A percentile compares a stretch with the other conserved stretches of the same genome.
phyloP scores from a whole-genome alignment of 2,113 vertebrate genomes.

The Heteronetta atricapilla region DNA sequence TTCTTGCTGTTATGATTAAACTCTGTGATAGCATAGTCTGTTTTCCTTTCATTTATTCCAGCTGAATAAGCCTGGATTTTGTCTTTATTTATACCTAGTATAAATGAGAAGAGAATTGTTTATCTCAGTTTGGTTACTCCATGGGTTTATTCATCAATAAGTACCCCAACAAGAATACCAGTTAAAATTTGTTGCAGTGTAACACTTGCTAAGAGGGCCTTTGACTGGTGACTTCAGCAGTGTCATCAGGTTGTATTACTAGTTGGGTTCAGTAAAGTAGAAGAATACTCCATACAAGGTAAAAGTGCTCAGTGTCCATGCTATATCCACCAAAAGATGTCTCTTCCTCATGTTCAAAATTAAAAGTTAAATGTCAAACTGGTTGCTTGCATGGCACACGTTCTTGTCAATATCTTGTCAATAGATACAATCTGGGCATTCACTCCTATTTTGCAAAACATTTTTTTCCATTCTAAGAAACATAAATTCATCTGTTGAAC shows the following conservation, averaged over 20 bases:
- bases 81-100: neutral
- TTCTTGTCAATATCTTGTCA: neutral
- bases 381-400: neutral
- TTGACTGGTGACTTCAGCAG: neutral
- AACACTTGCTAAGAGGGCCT: neutral
- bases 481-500: neutral
- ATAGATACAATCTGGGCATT: neutral
- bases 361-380: neutral
- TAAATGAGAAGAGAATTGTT: neutral
- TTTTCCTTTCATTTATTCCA: constrained; percentile 43
- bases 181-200: neutral
- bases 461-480: neutral
- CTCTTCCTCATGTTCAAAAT: neutral
- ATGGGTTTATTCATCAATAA: neutral
- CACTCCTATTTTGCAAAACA: neutral
- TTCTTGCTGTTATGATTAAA: constrained; percentile 38
- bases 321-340: neutral
- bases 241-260: neutral
- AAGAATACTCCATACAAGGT: neutral
- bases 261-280: neutral
- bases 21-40: constrained; percentile 1
- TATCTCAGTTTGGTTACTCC: neutral
- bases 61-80: constrained; percentile 22
- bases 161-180: neutral
- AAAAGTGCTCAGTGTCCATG: neutral